Conservation (phyloP, 2,888 invertebrate species). For the Exephanes ischioxanthus region DNA sequence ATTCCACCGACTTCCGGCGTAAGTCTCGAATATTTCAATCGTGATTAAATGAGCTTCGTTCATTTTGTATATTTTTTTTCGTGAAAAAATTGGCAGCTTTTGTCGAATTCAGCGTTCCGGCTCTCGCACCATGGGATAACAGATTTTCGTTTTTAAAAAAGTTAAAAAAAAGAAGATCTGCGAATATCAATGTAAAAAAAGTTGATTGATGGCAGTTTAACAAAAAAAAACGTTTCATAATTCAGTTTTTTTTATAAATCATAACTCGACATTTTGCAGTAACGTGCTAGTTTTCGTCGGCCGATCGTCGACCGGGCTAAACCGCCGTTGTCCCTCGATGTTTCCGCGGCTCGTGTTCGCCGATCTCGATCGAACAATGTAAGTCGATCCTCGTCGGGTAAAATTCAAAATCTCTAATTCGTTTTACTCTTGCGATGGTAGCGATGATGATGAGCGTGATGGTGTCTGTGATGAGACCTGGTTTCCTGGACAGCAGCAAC, state of each 20-base stretch:
- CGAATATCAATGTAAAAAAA: slow-evolving; percentile 5
- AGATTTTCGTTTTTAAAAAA: neutral
- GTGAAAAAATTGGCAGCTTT: slow-evolving; percentile 50
- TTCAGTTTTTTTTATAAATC: neutral
- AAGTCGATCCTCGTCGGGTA: neutral
- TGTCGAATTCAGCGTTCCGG: slow-evolving; percentile 22
- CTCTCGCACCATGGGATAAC: neutral
- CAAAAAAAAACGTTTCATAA: neutral
- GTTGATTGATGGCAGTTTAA: slow-evolving; percentile 46
- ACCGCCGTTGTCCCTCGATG: neutral
- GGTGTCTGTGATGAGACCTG: slow-evolving; percentile 85
- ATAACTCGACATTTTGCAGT: neutral
- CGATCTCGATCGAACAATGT: neutral
- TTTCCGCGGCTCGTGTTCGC: neutral
- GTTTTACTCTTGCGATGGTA: slow-evolving; percentile 83
- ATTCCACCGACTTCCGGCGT: slow-evolving; percentile 14
- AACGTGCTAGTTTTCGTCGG: neutral
- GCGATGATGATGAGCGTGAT: slow-evolving; percentile 80
- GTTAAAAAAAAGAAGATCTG: neutral
- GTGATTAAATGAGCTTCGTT: slow-evolving; percentile 46
- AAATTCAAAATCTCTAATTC: slow-evolving; percentile 73
- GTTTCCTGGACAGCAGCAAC: slow-evolving; percentile 90
- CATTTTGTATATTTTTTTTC: slow-evolving; percentile 18
- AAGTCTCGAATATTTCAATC: neutral
- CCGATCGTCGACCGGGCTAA: neutral